Percentiles rank a stretch among this genome's conserved stretches.
Evolutionary conservation across 2,797 vertebrate species (phyloP).

Genomic region (Chaenodraco wilsoni): DNA sequence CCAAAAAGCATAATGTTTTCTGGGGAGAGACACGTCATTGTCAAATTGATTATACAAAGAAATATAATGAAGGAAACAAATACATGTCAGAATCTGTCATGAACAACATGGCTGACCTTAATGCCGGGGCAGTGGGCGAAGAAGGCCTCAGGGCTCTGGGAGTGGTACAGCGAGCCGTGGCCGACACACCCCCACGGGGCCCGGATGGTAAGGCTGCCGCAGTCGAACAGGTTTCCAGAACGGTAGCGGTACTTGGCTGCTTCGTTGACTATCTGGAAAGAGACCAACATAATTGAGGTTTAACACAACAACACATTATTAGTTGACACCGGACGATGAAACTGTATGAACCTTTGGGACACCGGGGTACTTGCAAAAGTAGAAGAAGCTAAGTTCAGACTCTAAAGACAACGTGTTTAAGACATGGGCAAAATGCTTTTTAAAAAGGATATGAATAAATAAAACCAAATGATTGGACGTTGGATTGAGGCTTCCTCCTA

Average conservation of each 20-base stretch:
- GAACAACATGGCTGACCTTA: conserved; percentile 84
- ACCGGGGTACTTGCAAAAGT: not conserved
- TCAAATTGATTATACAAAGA: not conserved
- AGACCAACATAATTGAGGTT: conserved; percentile 25
- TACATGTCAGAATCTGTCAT: not conserved
- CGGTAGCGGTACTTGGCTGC: conserved; percentile 98
- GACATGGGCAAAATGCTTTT: not conserved
- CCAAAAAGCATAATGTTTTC: not conserved
- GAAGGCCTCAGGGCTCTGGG: conserved; percentile 97
- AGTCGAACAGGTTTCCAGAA: conserved; percentile 95
- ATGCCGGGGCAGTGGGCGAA: conserved; percentile 95
- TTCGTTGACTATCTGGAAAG: conserved; percentile 94
- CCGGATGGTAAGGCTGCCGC: conserved; percentile 94
- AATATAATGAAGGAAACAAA: not conserved
- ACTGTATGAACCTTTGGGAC: not conserved
- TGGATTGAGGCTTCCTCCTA: conserved; percentile 31
- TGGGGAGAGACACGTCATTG: not conserved
- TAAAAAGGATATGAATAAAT: conserved; percentile 18
- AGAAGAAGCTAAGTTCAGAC: not conserved
- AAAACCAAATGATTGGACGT: conserved; percentile 36
- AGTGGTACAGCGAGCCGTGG: conserved; percentile 97
- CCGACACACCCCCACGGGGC: conserved; percentile 98
- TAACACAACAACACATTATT: conserved; percentile 1
- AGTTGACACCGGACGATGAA: not conserved
- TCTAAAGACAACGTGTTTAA: not conserved